Evolutionary conservation across 92 coral and sea anemone genomes (phyloP), one percentile per base, ranked within the genome.

Genomic region (Zoanthus sansibaricus): DNA sequence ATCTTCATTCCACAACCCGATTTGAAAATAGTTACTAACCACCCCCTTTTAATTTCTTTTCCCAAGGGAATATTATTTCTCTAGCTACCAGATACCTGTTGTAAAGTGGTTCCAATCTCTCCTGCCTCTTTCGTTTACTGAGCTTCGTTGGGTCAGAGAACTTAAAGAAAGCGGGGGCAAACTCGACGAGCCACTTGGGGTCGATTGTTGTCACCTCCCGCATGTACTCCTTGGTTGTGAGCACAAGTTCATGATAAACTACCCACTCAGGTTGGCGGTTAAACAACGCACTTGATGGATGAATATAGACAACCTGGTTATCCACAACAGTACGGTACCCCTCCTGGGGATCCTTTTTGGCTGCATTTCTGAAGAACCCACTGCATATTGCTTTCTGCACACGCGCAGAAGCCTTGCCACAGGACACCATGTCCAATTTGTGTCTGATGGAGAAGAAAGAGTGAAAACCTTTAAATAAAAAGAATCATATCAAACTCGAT

Each of bases 201-300:
- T 97, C 99, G 12, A 97, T 85, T 32, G 98, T 94, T 17, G 99
- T 97, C 44, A 95, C 98, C 83, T 97, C 99, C 61, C 99, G 87
- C 99, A 97, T 96, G 94, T 96, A 96, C 85, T 96, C 99, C 77
- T 96, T 96, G 2, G 99, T 96, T 30, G 99, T 96, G 46, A 96
- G 90, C 20, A 96, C 99, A 2, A 96, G 91, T 74, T 96, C 99
- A 74, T 96, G 99, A 71, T 96, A 96, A 31, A 96, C 93, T n/a
- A 96, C 99, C 99, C 99, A 96, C 85, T 96, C 99, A 3, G 99
- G 99, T 86, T 96, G 99, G 44, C 99, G 94, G 87, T 96, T 96
- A 77, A 96, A 96, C 91, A 96, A 92, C 33, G 99, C 96, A 56
- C 99, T 96, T 20, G 99, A 96, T 10, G 99, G 99, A 82, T 96